Conservation (phyloP, 2,797 vertebrate species). For the Melanotaenia trifasciata region DNA sequence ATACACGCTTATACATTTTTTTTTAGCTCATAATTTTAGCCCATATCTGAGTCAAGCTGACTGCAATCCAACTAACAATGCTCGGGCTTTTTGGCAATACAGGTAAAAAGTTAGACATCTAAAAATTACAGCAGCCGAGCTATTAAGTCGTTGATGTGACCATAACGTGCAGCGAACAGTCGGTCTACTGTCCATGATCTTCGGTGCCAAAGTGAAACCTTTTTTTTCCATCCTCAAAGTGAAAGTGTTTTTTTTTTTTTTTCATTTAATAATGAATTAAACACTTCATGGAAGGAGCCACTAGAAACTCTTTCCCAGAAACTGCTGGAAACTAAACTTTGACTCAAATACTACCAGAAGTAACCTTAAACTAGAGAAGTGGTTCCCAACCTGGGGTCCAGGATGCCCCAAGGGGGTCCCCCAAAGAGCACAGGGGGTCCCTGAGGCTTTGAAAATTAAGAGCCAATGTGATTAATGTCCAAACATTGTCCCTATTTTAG, state of each 20-base stretch:
- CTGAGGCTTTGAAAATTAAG: too few relatives aligned
- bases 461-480: too few relatives aligned
- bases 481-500: too few relatives aligned
- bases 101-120: neutral
- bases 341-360: conserved; percentile 15
- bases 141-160: neutral
- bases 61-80: neutral
- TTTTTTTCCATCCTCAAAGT: neutral
- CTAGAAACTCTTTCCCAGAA: conserved; percentile 26
- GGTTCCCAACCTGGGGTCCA: too few relatives aligned
- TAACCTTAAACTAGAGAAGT: conserved; percentile 6
- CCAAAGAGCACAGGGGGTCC: too few relatives aligned
- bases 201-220: conserved; percentile 2
- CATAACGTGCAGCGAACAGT: neutral
- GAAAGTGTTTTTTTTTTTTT: conserved; percentile 20
- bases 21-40: neutral
- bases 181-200: neutral
- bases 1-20: neutral
- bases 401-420: too few relatives aligned
- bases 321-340: conserved; percentile 41
- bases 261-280: conserved; percentile 18
- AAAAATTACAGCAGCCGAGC: neutral
- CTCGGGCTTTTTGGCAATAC: neutral
- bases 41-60: neutral
- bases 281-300: conserved; percentile 22